phyloP scores from a whole-genome alignment of 2,888 invertebrate genomes.

The Mactromeris polynyma region DNA sequence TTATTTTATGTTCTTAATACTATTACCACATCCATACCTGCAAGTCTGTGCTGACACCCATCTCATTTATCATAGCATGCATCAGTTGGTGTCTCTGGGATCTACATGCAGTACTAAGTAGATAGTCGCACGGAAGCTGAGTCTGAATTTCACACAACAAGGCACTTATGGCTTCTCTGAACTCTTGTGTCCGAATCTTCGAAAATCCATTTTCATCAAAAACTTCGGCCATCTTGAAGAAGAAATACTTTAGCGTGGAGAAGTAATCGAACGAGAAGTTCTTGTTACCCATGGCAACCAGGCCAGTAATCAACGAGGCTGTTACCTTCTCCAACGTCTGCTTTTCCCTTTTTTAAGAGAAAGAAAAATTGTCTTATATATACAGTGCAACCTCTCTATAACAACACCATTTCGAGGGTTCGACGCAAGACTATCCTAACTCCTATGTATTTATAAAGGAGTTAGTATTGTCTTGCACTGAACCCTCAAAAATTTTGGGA shows the following conservation, averaged over 20 bases:
- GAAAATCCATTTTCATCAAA: slow-evolving; percentile 50
- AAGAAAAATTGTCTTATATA: background rate
- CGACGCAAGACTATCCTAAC: too few relatives aligned
- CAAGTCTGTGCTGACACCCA: slow-evolving; percentile 39
- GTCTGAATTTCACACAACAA: slow-evolving; percentile 63
- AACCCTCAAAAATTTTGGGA: too few relatives aligned
- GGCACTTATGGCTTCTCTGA: slow-evolving; percentile 43
- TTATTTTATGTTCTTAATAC: too few relatives aligned
- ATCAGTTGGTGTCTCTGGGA: slow-evolving; percentile 50
- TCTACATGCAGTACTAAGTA: slow-evolving; percentile 50
- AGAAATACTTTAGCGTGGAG: slow-evolving; percentile 37
- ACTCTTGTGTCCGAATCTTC: slow-evolving; percentile 47
- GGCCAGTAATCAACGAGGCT: slow-evolving; percentile 35
- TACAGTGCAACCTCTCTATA: too few relatives aligned
- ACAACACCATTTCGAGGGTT: too few relatives aligned
- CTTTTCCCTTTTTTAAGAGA: slow-evolving; percentile 42
- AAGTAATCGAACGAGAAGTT: slow-evolving; percentile 42
- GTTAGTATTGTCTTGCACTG: too few relatives aligned
- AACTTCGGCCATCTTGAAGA: slow-evolving; percentile 56
- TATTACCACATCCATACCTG: slow-evolving; percentile 26
- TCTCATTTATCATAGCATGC: slow-evolving; percentile 45
- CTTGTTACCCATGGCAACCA: slow-evolving; percentile 47
- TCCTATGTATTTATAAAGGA: too few relatives aligned
- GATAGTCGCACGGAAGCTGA: slow-evolving; percentile 42
- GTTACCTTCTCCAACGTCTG: slow-evolving; percentile 53